A percentile compares a stretch with the other conserved stretches of the same genome.
Conservation (phyloP, 2,888 invertebrate species). For the Drosophila emarginata region DNA sequence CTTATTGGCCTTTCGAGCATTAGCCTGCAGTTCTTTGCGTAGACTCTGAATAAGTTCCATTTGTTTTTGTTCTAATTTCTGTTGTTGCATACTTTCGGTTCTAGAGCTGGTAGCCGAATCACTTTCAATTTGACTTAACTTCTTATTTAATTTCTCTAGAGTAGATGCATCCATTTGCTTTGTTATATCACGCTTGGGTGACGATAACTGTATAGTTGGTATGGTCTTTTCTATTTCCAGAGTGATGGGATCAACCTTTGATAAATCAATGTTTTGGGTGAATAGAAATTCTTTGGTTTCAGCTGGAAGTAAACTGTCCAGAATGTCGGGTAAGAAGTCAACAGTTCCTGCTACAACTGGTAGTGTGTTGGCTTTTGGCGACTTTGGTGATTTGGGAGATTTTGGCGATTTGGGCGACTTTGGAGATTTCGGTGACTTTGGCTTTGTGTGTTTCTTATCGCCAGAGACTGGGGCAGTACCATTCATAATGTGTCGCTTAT, state of each 20-base stretch:
- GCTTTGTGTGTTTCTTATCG: slow-evolving; percentile 84
- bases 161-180: slow-evolving; percentile 87
- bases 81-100: slow-evolving; percentile 87
- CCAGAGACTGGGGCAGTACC: slow-evolving; percentile 87
- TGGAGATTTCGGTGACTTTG: slow-evolving; percentile 86
- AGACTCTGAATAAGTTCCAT: slow-evolving; percentile 84
- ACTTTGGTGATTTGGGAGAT: slow-evolving; percentile 85
- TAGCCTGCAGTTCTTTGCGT: slow-evolving; percentile 85
- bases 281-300: slow-evolving; percentile 87
- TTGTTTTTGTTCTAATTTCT: slow-evolving; percentile 84
- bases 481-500: slow-evolving; percentile 93
- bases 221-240: slow-evolving; percentile 87
- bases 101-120: slow-evolving; percentile 89
- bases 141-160: slow-evolving; percentile 88
- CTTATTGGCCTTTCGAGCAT: slow-evolving; percentile 85
- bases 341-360: slow-evolving; percentile 54
- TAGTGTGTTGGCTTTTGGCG: slow-evolving; percentile 76
- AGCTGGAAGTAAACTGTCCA: slow-evolving; percentile 81
- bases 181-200: slow-evolving; percentile 88
- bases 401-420: slow-evolving; percentile 86
- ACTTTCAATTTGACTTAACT: slow-evolving; percentile 89
- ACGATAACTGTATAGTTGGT: slow-evolving; percentile 85
- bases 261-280: slow-evolving; percentile 89
- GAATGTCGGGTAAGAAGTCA: slow-evolving; percentile 84
- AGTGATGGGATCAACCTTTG: slow-evolving; percentile 88